Base-by-base conservation (phyloP, 2,888 invertebrate genomes). In the Drosophila anceps region DNA sequence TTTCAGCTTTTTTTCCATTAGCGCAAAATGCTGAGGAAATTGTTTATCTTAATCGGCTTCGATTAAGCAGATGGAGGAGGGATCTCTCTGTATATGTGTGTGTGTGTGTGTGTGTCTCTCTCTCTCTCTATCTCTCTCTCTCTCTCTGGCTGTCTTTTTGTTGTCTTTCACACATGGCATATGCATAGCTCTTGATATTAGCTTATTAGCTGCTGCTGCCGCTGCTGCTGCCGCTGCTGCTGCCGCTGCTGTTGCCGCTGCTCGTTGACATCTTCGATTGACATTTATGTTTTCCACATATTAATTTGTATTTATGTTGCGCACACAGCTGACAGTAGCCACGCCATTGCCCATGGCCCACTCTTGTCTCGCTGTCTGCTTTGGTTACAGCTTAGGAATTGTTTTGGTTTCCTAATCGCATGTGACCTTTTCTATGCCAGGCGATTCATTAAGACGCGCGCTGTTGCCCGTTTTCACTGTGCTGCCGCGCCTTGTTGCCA, bases 21-120 rank as follows among this genome's bases (percentile, higher is more conserved):
- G 73, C 76, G 80, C 67, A 69, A 82, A 82, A 82, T 79, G 79
- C 57, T 73, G 54, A 62, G 55, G 66, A 81, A 84, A 83, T 82
- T 87, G 84, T 82, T 83, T 82, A 83, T 87, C 83, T 83, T 87
- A 83, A 83, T 83, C 83, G 88, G 61, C 74, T 79, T 79, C 67
- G 81, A 69, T 79, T 54, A 54, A 39, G 54, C 39, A 53, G 51
- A 20, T 20, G 54, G 50, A 10, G 51, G 9, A 8, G 20, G 33
- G 1, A 13, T 27, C 33, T 4, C n/a, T 46, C n/a, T 3, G 24
- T 24, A 24, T 24, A 4, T 10, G 7, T 46, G 37, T 12, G 27
- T 13, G n/a, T n/a, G n/a, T n/a, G n/a, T 24, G 24, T 10, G 7
- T 46, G 37, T 12, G 27, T 13, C 3, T 9, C 8, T 4, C 1